Base-by-base conservation (phyloP, 1,140 invertebrate genomes). In the Drosophila ananassae region DNA sequence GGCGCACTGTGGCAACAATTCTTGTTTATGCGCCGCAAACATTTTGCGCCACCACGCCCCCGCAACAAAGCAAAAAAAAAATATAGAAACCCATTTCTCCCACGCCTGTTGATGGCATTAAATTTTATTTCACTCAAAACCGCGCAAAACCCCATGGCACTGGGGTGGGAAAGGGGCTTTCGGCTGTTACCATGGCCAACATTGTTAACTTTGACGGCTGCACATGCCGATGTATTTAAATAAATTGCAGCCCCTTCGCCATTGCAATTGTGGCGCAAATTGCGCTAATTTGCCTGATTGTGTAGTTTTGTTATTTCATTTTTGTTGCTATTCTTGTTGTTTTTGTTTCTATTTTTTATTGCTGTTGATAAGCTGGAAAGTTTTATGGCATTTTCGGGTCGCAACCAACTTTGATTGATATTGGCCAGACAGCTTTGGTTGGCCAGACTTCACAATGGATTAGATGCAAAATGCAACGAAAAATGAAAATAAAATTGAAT, bases 11-110 rank as follows among this genome's bases (percentile, higher is more conserved):
- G 77, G 81, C 60, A 80, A 76, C 73, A 68, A 89, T 87, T 87
- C 85, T 89, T 87, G 78, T 87, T 87, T 87, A 87, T 87, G 83
- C 79, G 83, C 78, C 82, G 83, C 82, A 82, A 89, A 87, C 82
- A 87, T 87, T 78, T 87, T 59, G 25, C 56, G 63, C 82, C 81
- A 64, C 77, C 13, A 8, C n/a, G 7, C 37, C n/a, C 5, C 13
- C 24, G 17, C 21, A 21, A 21, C 44, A 47, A 44, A 13, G 12
- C 39, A 13, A 10, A 8, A 13, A 13, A 41, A 41, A 41, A 13
- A 10, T 12, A 6, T 2, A 44, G 6, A 21, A 44, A 44, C n/a
- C 34, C 17, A 3, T 32, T 41, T 64, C 22, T 34, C 12, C 39
- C 37, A 47, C 59, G 60, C 66, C 77, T 85, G 80, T 56, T 76